A percentile compares a stretch with the other conserved stretches of the same genome.
Evolutionary conservation across 1,140 invertebrate genomes (phyloP).

Genomic region (Heliconius nattereri): DNA sequence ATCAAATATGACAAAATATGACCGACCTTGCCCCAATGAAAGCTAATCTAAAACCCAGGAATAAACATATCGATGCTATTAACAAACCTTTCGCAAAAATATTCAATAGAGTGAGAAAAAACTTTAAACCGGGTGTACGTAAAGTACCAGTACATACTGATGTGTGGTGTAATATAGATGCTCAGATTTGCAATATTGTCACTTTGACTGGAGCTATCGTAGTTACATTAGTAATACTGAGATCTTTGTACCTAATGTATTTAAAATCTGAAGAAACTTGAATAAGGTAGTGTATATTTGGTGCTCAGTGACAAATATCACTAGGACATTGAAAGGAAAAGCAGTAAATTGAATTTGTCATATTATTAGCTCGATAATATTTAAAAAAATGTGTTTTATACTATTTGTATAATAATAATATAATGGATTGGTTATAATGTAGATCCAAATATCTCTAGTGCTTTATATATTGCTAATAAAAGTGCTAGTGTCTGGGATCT

Average conservation of each 20-base stretch:
- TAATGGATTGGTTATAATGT: no score
- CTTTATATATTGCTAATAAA: no score
- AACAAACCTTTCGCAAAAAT: not conserved
- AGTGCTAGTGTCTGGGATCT: no score
- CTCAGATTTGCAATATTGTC: slow-evolving; percentile 36
- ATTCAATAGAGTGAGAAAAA: slow-evolving; percentile 6
- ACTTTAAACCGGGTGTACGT: not conserved
- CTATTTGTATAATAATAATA: no score
- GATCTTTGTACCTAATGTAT: slow-evolving; percentile 55
- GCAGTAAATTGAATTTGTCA: no score
- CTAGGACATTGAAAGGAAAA: no score
- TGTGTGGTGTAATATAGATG: slow-evolving; percentile 13
- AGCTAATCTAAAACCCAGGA: slow-evolving; percentile 2
- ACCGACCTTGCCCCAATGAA: not conserved
- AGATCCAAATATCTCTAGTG: no score
- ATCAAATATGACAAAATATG: slow-evolving; percentile 22
- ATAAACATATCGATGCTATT: not conserved
- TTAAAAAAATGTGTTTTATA: no score
- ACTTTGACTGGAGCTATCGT: slow-evolving; percentile 47
- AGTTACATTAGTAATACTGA: slow-evolving; percentile 41
- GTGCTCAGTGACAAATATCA: not conserved
- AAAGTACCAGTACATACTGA: not conserved
- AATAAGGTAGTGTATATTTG: slow-evolving; percentile 21
- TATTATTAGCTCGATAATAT: no score
- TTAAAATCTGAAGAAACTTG: slow-evolving; percentile 44